Evolutionary conservation across 2,797 vertebrate species (phyloP), one percentile per base, ranked within the genome.

Genomic region (Ciconia nigra): DNA sequence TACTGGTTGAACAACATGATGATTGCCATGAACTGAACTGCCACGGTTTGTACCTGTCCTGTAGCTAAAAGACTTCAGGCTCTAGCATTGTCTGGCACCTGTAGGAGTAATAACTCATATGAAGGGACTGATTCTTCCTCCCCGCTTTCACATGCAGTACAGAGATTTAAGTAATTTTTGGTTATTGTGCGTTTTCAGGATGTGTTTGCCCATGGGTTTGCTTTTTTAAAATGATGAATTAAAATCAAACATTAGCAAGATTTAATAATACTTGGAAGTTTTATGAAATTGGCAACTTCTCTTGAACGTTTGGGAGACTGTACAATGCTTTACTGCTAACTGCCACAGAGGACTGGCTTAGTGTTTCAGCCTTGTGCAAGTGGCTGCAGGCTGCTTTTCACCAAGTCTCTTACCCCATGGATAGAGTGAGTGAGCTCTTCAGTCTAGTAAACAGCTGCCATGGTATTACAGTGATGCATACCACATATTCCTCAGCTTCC

Each of bases 401-500:
- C 83, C 26, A 73, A 47, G 78, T 86, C 55, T 78, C 79, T 37
- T 33, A 22, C 10, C 18, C 83, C 11, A 1, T 29, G 57, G 39
- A 82, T 82, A 62, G 69, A 74, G 78, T 8, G 47, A 59, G 92
- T 3, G 62, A 91, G 66, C 58, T 65, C 49, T 89, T 81, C 61
- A 59, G 35, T 80, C 80, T 93, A 93, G 83, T 93, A 96, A 97
- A 96, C 97, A 98, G 97, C 96, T 98, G 97, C 95, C 95, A 42
- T 76, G 96, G 93, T 91, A 94, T 97, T 95, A 97, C 84, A 95
- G 88, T 58, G 94, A 92, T 66, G 81, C 96, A 97, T 98, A 77
- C 94, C 95, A 78, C 41, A n/a, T 96, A 95, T 83, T 97, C 91
- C 69, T 89, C 11, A 3, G 80, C 93, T 97, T 95, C 92, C 79